Conservation (phyloP, 2,888 invertebrate genomes). For the Trichopria drosophilae region DNA sequence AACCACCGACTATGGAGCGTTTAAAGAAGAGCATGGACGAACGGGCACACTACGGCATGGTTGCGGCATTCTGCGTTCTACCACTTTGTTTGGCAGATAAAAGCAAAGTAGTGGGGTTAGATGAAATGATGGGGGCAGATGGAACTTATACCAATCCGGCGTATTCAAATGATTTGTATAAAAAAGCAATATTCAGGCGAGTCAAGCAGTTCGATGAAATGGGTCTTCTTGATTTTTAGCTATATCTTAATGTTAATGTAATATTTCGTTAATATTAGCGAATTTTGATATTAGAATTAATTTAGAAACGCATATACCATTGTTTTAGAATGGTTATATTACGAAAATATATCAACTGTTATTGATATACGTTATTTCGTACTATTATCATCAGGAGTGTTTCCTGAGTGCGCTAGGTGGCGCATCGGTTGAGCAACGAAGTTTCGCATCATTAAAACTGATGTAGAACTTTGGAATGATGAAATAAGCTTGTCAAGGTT, state of each 20-base stretch:
- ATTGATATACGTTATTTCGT: too few species aligned
- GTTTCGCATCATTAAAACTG: too few species aligned
- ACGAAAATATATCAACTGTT: too few species aligned
- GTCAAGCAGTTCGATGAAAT: constrained; percentile 40
- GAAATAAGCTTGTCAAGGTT: too few species aligned
- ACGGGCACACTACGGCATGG: constrained; percentile 37
- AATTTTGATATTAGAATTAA: background rate
- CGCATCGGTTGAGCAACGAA: too few species aligned
- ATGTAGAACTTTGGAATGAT: too few species aligned
- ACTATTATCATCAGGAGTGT: too few species aligned
- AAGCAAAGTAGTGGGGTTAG: constrained; percentile 37
- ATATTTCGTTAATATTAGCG: background rate
- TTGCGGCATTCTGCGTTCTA: constrained; percentile 40
- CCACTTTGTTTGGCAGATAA: constrained; percentile 46
- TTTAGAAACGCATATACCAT: too few species aligned
- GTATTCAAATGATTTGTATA: constrained; percentile 32
- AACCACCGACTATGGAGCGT: constrained; percentile 41
- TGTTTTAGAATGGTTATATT: too few species aligned
- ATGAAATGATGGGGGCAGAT: constrained; percentile 41
- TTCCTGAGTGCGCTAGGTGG: too few species aligned
- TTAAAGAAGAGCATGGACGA: constrained; percentile 36
- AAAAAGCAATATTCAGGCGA: constrained; percentile 39
- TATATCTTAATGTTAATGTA: background rate
- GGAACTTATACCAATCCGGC: constrained; percentile 34
- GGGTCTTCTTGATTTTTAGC: constrained; percentile 44